Conservation (phyloP, 2,888 invertebrate genomes). For the Melikaiella ostensackeni region DNA sequence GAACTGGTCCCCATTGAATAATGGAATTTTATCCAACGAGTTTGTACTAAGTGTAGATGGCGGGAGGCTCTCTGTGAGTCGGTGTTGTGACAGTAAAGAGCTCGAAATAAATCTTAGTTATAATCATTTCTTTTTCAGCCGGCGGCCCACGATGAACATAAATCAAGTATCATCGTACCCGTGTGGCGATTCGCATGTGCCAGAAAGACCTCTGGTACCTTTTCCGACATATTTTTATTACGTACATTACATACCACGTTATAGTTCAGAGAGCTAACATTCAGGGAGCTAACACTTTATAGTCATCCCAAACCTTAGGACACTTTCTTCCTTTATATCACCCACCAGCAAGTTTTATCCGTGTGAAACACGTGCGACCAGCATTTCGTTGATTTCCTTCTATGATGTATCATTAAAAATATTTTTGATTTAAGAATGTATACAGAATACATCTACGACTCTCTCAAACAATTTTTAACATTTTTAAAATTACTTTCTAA, state of each 20-base stretch:
- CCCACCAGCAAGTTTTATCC: background rate
- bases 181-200: slow-evolving; percentile 31
- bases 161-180: slow-evolving; percentile 69
- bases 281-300: slow-evolving; percentile 1
- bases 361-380: background rate
- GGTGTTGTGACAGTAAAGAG: slow-evolving; percentile 74
- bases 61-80: slow-evolving; percentile 61
- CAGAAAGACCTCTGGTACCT: slow-evolving; percentile 29
- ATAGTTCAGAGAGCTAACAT: slow-evolving; percentile 12
- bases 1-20: slow-evolving; percentile 71
- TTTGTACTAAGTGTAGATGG: slow-evolving; percentile 61
- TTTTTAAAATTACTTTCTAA: too few species aligned
- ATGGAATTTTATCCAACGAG: slow-evolving; percentile 71
- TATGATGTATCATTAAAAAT: too few species aligned
- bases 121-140: slow-evolving; percentile 71
- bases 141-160: slow-evolving; percentile 68
- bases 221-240: slow-evolving; percentile 37
- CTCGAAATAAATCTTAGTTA: slow-evolving; percentile 73
- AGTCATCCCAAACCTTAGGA: background rate
- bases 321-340: slow-evolving; percentile 14
- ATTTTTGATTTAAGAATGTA: too few species aligned
- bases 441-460: too few species aligned
- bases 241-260: slow-evolving; percentile 5
- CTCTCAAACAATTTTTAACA: too few species aligned
- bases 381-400: too few species aligned